A percentile compares a stretch with the other conserved stretches of the same genome.
phyloP scores from a whole-genome alignment of 2,113 vertebrate genomes.

The Peucedramus taeniatus region DNA sequence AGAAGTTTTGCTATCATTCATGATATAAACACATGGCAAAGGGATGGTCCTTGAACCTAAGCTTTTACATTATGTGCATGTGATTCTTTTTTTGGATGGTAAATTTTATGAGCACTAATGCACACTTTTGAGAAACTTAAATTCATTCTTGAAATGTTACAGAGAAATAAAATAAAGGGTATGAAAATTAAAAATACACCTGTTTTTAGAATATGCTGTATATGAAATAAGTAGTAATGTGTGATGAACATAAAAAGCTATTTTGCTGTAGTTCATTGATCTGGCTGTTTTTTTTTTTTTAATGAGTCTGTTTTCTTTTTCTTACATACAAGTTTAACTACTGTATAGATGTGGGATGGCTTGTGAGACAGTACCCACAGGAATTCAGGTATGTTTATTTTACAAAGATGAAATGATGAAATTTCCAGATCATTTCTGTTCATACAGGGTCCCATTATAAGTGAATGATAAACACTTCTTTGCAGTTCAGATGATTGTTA shows the following conservation, averaged over 20 bases:
- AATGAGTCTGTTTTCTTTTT: slow-evolving; percentile 3
- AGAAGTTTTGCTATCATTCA: neutral
- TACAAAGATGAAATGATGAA: neutral
- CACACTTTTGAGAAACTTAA: neutral
- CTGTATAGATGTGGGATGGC: slow-evolving; percentile 93
- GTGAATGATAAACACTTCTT: neutral
- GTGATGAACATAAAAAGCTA: neutral
- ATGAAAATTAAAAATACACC: neutral
- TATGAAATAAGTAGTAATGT: neutral
- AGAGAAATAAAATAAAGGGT: neutral
- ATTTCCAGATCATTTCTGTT: neutral
- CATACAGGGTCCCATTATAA: neutral
- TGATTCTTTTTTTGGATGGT: neutral
- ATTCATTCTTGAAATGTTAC: neutral
- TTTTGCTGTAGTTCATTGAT: neutral
- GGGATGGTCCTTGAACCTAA: neutral
- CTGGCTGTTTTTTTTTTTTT: neutral
- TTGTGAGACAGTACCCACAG: slow-evolving; percentile 85
- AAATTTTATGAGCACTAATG: neutral
- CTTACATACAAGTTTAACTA: slow-evolving; percentile 87
- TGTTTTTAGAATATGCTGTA: neutral
- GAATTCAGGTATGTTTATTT: slow-evolving; percentile 85
- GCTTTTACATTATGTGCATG: neutral
- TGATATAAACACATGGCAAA: neutral
- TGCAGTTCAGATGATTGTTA: neutral